phyloP scores from a whole-genome alignment of 2,113 vertebrate species.

The Ciconia boyciana region DNA sequence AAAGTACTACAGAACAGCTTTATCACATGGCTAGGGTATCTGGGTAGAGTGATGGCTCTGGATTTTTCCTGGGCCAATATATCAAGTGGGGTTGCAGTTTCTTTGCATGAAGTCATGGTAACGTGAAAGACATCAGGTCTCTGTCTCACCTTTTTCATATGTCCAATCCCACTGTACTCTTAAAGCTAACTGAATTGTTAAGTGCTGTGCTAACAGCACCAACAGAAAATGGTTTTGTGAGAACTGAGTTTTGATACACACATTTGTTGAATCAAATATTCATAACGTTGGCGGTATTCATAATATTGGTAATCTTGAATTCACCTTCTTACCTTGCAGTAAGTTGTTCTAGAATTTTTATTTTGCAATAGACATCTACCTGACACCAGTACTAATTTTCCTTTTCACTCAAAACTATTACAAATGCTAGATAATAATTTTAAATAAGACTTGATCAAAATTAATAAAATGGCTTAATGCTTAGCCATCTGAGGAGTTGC shows the following conservation, averaged over 20 bases:
- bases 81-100: neutral
- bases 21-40: neutral
- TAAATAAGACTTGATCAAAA: neutral
- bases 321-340: neutral
- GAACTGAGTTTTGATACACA: neutral
- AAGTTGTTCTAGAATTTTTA: neutral
- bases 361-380: neutral
- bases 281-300: neutral
- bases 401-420: neutral
- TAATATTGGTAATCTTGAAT: neutral
- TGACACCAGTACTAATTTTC: neutral
- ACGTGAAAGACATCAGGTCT: neutral
- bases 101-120: neutral
- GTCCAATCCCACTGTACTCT: neutral
- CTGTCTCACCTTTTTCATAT: neutral
- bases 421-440: neutral
- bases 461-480: neutral
- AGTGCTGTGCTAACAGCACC: neutral
- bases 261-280: neutral
- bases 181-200: neutral
- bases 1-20: neutral
- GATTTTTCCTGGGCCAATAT: neutral
- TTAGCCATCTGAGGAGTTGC: neutral
- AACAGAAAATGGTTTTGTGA: neutral
- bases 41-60: neutral